Conservation (phyloP, 2,888 invertebrate species). For the Ommatoiulus sabulosus region DNA sequence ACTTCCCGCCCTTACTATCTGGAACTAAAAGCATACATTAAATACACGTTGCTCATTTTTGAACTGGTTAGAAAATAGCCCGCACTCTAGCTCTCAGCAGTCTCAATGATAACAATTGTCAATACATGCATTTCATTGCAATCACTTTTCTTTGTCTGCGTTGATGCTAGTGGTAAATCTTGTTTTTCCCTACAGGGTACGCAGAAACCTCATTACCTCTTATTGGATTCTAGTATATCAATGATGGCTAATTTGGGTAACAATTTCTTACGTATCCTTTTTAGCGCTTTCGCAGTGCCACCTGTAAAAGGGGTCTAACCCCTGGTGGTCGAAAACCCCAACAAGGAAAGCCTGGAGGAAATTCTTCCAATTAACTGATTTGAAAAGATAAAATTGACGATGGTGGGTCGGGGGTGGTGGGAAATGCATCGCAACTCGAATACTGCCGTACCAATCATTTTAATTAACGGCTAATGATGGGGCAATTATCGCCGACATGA, state of each 20-base stretch:
- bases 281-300: background rate
- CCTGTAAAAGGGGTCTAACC: background rate
- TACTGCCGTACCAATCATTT: conserved; percentile 16
- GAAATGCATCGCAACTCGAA: background rate
- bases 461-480: conserved; percentile 34
- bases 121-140: background rate
- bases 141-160: background rate
- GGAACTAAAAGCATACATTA: too few species aligned
- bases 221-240: background rate
- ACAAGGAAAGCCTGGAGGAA: background rate
- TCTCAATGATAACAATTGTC: background rate
- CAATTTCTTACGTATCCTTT: background rate
- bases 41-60: too few species aligned
- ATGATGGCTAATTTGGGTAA: background rate
- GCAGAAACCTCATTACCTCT: background rate
- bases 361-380: background rate
- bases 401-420: background rate
- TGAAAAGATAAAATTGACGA: background rate
- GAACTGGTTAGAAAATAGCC: too few species aligned
- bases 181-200: background rate
- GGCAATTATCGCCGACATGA: background rate
- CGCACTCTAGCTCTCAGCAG: too few species aligned
- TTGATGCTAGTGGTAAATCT: background rate
- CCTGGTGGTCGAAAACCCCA: conserved; percentile 15
- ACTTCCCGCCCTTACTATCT: too few species aligned